Conservation (phyloP, 2,113 vertebrate genomes). For the Gymnocephalus cernua region DNA sequence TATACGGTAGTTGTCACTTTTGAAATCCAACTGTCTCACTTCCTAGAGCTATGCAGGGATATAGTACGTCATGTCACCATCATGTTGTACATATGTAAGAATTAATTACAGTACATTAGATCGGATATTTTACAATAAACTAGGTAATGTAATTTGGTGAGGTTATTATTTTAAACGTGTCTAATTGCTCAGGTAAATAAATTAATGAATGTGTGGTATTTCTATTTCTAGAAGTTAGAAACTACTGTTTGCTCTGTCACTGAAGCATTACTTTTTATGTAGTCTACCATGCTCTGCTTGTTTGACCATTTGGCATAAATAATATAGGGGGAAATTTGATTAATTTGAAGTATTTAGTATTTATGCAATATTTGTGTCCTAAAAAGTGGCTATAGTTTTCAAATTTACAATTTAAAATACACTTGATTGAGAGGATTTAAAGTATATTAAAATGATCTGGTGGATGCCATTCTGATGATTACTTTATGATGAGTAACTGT, state of each 20-base stretch:
- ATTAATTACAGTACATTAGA: neutral
- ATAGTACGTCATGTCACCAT: neutral
- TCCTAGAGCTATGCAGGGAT: neutral
- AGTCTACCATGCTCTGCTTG: neutral
- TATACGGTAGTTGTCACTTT: neutral
- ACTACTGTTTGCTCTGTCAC: neutral
- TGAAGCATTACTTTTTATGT: neutral
- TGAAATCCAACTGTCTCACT: neutral
- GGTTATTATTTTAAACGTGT: neutral
- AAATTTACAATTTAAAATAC: neutral
- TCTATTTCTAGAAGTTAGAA: neutral
- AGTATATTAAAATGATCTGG: neutral
- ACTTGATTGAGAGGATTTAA: neutral
- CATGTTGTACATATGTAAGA: neutral
- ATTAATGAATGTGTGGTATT: neutral
- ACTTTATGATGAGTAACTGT: neutral
- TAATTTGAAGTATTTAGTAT: neutral
- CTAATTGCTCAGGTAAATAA: neutral
- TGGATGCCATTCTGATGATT: neutral
- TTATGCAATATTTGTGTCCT: neutral
- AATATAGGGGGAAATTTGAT: neutral
- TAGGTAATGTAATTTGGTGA: neutral
- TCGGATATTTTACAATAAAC: neutral
- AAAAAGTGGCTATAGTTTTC: neutral
- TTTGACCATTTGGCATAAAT: neutral